Conservation (phyloP, 1,140 invertebrate genomes). For the Micrasema longulum region DNA sequence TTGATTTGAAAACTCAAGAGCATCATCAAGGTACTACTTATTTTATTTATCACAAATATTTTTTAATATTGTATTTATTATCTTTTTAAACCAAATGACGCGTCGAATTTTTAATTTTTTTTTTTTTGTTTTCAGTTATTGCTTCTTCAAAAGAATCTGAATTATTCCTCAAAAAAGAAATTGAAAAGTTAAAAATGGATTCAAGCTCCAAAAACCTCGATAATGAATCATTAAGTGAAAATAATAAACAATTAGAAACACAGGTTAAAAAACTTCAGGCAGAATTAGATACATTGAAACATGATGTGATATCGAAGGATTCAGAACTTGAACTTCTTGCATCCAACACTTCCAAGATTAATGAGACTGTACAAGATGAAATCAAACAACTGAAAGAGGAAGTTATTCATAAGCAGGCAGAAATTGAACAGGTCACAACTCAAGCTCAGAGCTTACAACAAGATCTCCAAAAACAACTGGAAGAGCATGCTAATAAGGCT, state of each 20-base stretch:
- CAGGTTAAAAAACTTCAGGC: conserved; percentile 62
- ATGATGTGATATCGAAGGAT: conserved; percentile 61
- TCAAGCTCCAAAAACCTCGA: conserved; percentile 68
- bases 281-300: conserved; percentile 61
- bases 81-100: conserved; percentile 7
- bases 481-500: conserved; percentile 63
- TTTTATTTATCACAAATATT: too few relatives aligned
- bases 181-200: conserved; percentile 71
- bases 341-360: conserved; percentile 63
- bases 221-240: conserved; percentile 64
- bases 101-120: neutral
- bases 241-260: conserved; percentile 66
- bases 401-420: conserved; percentile 50
- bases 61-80: conserved; percentile 11
- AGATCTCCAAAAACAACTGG: conserved; percentile 63
- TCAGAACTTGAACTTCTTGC: conserved; percentile 64
- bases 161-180: conserved; percentile 67
- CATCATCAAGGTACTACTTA: conserved; percentile 63
- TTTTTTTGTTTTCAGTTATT: conserved; percentile 58
- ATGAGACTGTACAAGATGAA: conserved; percentile 62
- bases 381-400: conserved; percentile 62
- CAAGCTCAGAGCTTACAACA: conserved; percentile 64
- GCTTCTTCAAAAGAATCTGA: conserved; percentile 65
- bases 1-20: conserved; percentile 66
- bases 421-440: conserved; percentile 48